Base-by-base conservation (phyloP, 2,888 invertebrate species). In the Spisula solida region DNA sequence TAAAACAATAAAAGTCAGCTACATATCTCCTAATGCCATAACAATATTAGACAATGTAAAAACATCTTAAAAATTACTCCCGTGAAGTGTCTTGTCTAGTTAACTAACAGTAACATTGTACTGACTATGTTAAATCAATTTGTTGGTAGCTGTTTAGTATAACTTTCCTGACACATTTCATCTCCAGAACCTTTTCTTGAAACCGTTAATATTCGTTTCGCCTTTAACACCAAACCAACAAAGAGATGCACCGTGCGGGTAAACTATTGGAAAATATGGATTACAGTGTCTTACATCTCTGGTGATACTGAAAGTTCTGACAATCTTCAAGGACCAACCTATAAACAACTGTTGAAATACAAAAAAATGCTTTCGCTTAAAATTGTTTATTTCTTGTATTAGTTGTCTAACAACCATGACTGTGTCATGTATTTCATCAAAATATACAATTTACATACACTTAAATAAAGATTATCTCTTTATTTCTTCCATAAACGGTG, bases 201-300 rank as follows among this genome's bases (percentile, higher is more conserved):
- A 66, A n/a, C n/a, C 60, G 25, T 66, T 66, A 66, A 25, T 25
- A 66, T 66, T 66, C 60, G n/a, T 66, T 66, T 66, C 25, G 8
- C 25, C 25, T 51, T 66, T 66, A 66, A 66, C 25, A 25, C 25
- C 25, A 66, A n/a, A 66, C 25, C 60, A 25, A 66, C 60, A n/a
- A 66, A 66, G 25, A 66, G 60, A 66, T 66, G 60, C 25, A 25
- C 60, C n/a, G 14, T 14, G 16, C 6, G 10, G 16, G 51, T 8
- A 20, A 66, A 66, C 60, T 66, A 66, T 66, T 66, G 60, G 60
- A 25, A 56, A 66, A 66, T 66, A 66, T 66, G 60, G 60, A 66
- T 25, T 66, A 66, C 60, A 66, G 60, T 25, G 60, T 66, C 25
- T 66, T 66, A 25, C 25, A 25, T 66, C 60, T 66, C 60, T 6